A percentile compares a stretch with the other conserved stretches of the same genome.
Evolutionary conservation across 35 echinoderm and acorn worm genomes (phyloP).

Genomic region (Ophiothrix spiculata): DNA sequence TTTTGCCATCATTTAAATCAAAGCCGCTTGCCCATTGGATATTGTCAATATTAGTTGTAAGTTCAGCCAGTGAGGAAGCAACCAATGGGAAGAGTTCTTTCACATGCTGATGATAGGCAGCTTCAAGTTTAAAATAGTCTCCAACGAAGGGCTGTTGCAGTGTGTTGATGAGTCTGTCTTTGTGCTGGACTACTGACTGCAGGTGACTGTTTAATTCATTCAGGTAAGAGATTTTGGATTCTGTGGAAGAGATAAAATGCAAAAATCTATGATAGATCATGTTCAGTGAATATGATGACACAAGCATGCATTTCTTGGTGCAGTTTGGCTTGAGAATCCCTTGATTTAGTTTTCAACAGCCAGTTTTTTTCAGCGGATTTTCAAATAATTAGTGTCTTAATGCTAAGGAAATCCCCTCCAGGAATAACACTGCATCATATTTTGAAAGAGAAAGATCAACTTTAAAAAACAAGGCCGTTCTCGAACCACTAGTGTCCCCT

Average conservation of each 20-base stretch:
- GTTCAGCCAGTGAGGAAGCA: slow-evolving; percentile 58
- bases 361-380: too few species aligned
- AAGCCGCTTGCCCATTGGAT: slow-evolving; percentile 85
- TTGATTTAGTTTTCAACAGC: too few species aligned
- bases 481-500: too few species aligned
- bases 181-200: slow-evolving; percentile 65
- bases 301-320: too few species aligned
- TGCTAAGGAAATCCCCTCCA: too few species aligned
- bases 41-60: slow-evolving; percentile 69
- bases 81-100: slow-evolving; percentile 81
- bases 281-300: too few species aligned
- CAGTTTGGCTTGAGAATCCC: too few species aligned
- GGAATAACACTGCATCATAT: too few species aligned
- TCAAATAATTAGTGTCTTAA: too few species aligned
- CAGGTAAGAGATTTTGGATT: slow-evolving; percentile 65
- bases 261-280: neutral
- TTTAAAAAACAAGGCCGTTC: too few species aligned
- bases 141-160: slow-evolving; percentile 89
- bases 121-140: slow-evolving; percentile 77
- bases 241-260: slow-evolving; percentile 31
- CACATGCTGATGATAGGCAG: slow-evolving; percentile 66
- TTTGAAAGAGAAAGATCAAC: too few species aligned
- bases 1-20: slow-evolving; percentile 58
- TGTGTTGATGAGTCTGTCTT: slow-evolving; percentile 71
- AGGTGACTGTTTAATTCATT: slow-evolving; percentile 61